Evolutionary conservation across 2,888 invertebrate species (phyloP), one percentile per base, ranked within the genome.

Genomic region (Pseudeuparius sepicola): DNA sequence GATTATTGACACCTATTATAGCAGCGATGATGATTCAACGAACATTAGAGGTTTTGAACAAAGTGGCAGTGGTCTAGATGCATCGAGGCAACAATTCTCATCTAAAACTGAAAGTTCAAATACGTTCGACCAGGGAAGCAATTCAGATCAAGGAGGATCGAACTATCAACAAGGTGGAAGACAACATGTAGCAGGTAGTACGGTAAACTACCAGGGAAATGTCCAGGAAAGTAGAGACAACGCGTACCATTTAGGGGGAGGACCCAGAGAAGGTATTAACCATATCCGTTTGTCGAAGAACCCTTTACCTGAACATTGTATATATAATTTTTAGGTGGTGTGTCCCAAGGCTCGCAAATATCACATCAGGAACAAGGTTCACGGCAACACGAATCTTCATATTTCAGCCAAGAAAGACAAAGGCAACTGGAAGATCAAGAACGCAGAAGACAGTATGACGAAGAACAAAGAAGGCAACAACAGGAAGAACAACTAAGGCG

Each of bases 1-100:
- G 27, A 42, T 53, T 17, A 12, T 53, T 6, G 48, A 42, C 18
- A 50, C 49, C 11, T 45, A 30, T 18, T 44, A 44, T 13, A 40
- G 37, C 14, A 27, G 35, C 5, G 32, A 37, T 14, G 40, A 46
- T 30, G 43, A 36, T 20, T 20, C 20, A 7, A n/a, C n/a, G n/a
- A n/a, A n/a, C n/a, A n/a, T n/a, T n/a, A n/a, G n/a, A n/a, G 20
- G 20, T 20, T 20, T 20, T 6, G 20, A 20, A 6, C 20, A 20
- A n/a, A 6, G n/a, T 7, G 6, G n/a, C 20, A 20, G 20, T n/a
- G 7, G n/a, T 20, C n/a, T n/a, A n/a, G 20, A 20, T n/a, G 20
- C 26, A 26, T 7, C 6, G 10, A 7, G 6, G 20, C 20, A 20
- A 7, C 20, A 6, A 20, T 7, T 7, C 6, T 6, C n/a, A 7